Base-by-base conservation (phyloP, 1,140 invertebrate species). In the Pseudomyrmex dendroicus region DNA sequence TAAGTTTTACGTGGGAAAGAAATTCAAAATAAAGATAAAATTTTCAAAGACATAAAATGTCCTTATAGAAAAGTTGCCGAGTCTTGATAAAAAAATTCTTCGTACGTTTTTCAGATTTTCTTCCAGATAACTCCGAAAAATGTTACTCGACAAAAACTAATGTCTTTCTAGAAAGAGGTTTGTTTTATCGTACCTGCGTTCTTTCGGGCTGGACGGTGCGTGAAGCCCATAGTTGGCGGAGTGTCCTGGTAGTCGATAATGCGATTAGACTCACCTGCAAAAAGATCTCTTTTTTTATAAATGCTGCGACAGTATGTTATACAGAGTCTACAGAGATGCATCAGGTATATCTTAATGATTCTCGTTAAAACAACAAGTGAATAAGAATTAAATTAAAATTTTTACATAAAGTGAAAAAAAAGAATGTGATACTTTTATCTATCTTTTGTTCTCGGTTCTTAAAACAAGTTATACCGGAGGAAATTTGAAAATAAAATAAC, bases 241-340 rank as follows among this genome's bases (percentile, higher is more conserved):
- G 46, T 44, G 57, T 73, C 68, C 35, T 83, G 35, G 25, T 54
- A 59, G 25, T 74, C 86, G 48, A 35, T 17, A 67, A 77, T 85
- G 63, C 70, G 70, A 50, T 85, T 78, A 52, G 59, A 88, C 86
- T 88, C 86, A 88, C 86, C 86, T 88, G 77, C 0, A 67, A 17
- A 25, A 85, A 35, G 35, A 35, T 7, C 35, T 35, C 7, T 7
- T 35, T 35, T 35, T 35, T 35, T 35, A 35, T 35, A 4, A 35
- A 35, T 35, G 35, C 35, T 35, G 35, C 35, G 5, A 35, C 35
- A 35, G 5, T 7, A 7, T 35, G 35, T 35, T 35, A 35, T 35
- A 35, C 35, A 7, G n/a, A 35, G 0, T 35, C 35, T 35, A 35
- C 35, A 35, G 62, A 22, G 35, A 57, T 48, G 12, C 13, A 22